Conservation (phyloP, 2,113 vertebrate species). For the Nicator chloris region DNA sequence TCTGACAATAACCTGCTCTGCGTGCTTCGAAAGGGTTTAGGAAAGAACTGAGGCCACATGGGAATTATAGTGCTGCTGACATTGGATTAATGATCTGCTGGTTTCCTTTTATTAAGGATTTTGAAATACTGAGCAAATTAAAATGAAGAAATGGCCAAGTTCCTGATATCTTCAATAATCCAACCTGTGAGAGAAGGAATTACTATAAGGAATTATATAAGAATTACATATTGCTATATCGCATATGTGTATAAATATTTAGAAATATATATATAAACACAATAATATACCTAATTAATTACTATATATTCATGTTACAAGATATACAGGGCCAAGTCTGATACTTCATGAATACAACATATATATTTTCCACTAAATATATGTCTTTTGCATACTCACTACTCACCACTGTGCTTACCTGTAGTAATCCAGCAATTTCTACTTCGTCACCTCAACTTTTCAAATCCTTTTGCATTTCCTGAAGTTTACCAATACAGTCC, state of each 20-base stretch:
- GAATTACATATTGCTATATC: not conserved
- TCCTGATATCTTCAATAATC: not conserved
- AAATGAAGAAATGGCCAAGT: not conserved
- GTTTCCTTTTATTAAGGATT: not conserved
- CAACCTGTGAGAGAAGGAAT: not conserved
- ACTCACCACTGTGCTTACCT: not conserved
- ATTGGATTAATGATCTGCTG: rapidly evolving
- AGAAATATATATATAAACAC: not conserved
- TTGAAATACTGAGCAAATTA: not conserved
- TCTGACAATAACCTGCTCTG: rapidly evolving
- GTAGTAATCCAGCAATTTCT: not conserved
- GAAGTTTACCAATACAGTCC: not conserved
- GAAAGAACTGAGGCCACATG: rapidly evolving
- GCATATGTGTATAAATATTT: not conserved
- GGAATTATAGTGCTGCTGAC: rapidly evolving
- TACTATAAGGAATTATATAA: not conserved
- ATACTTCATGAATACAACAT: too few relatives aligned
- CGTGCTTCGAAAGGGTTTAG: rapidly evolving
- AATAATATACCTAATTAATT: not conserved
- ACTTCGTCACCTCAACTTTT: not conserved
- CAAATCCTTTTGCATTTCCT: not conserved
- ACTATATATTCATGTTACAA: not conserved
- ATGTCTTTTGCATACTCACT: not conserved
- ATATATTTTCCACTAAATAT: not conserved
- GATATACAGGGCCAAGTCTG: too few relatives aligned